These are phyloP conservation scores for Cydia strobilella DNA, from an alignment of 1,140 invertebrate genomes.

Conservation along the genomic window DNA sequence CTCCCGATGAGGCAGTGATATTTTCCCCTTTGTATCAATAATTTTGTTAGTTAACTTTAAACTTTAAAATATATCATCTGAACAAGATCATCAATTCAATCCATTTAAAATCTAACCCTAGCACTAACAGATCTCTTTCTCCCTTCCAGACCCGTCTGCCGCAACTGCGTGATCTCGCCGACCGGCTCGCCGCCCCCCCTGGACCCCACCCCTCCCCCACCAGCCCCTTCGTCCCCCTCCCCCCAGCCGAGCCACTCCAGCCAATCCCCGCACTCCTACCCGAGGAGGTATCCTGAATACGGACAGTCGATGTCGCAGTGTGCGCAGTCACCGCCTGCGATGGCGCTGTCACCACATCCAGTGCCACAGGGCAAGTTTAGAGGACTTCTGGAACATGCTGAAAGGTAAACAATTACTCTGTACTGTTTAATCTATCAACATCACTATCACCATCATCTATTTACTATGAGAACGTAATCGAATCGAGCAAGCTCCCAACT, in stretches of 20 bases:
- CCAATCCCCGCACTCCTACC: slow-evolving; percentile 67
- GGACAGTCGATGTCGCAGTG: slow-evolving; percentile 63
- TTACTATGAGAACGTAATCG: too few species aligned
- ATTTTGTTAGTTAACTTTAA: too few species aligned
- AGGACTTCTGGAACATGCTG: slow-evolving; percentile 76
- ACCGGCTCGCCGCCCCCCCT: slow-evolving; percentile 69
- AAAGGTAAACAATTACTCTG: slow-evolving; percentile 39
- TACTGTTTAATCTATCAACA: too few species aligned
- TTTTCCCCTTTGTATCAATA: too few species aligned
- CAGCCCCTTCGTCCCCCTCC: slow-evolving; percentile 62
- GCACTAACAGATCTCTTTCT: slow-evolving; percentile 32
- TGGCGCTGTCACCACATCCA: slow-evolving; percentile 74
- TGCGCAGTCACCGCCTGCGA: slow-evolving; percentile 64
- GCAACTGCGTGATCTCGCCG: slow-evolving; percentile 79
- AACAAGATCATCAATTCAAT: too few species aligned
- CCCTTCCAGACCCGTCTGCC: slow-evolving; percentile 82
- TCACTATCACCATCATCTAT: too few species aligned
- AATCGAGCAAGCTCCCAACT: too few species aligned
- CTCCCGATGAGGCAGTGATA: too few species aligned
- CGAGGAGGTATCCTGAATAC: slow-evolving; percentile 61
- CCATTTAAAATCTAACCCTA: too few species aligned
- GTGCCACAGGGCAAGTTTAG: slow-evolving; percentile 75
- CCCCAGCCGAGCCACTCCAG: slow-evolving; percentile 68
- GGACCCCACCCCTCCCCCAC: slow-evolving; percentile 60
- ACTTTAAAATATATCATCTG: too few species aligned